phyloP scores from a whole-genome alignment of 2,113 vertebrate genomes.

The Protobothrops mucrosquamatus region DNA sequence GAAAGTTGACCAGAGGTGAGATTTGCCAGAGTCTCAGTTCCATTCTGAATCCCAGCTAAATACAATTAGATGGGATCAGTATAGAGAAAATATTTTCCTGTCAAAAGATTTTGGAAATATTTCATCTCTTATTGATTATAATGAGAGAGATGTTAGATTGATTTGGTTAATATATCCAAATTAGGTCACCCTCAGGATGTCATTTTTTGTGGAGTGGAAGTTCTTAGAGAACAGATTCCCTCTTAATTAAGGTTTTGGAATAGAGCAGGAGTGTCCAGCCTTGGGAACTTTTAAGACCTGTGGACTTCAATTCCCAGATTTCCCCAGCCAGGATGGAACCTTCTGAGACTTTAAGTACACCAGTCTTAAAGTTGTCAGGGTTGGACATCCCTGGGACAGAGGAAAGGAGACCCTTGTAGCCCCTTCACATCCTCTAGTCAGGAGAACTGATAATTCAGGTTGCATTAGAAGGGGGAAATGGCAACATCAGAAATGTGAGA shows the following conservation, averaged over 20 bases:
- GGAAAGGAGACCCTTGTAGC: not conserved
- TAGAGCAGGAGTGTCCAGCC: not conserved
- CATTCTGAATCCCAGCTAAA: not conserved
- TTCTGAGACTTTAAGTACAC: not conserved
- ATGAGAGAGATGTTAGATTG: not conserved
- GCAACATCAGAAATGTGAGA: not conserved
- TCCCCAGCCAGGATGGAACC: not conserved
- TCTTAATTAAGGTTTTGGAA: not conserved
- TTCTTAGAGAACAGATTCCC: not conserved
- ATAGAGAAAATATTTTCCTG: not conserved
- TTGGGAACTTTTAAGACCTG: not conserved
- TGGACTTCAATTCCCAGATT: not conserved
- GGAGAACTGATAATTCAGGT: not conserved
- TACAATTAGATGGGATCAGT: not conserved
- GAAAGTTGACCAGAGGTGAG: not conserved
- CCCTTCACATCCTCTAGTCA: not conserved
- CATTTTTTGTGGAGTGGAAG: not conserved
- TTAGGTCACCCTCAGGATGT: not conserved
- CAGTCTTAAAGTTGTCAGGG: not conserved
- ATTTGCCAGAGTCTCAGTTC: not conserved
- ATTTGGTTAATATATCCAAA: not conserved
- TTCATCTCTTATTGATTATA: not conserved
- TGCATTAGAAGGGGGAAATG: not conserved
- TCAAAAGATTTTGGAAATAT: not conserved
- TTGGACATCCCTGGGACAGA: not conserved